Evolutionary conservation across 2,113 vertebrate species (phyloP).

Genomic region (Columba livia): DNA sequence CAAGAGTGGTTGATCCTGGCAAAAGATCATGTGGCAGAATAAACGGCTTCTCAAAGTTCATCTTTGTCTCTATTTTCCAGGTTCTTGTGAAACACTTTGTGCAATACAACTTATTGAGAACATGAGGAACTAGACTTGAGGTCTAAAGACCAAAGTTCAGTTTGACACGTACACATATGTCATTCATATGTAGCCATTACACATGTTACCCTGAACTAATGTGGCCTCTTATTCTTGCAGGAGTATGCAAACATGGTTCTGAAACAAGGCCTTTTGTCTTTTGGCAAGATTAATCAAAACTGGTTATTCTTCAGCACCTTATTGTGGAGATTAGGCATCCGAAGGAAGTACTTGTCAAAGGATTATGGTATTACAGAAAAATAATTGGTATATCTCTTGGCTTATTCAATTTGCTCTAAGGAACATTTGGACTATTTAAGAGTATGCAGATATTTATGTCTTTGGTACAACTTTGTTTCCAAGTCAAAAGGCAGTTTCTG

Average conservation of each 20-base stretch:
- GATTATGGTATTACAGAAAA: slow-evolving; percentile 58
- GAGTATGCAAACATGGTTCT: background rate
- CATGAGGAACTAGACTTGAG: background rate
- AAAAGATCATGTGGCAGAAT: fast-evolving
- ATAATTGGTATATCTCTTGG: slow-evolving; percentile 39
- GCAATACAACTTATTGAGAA: background rate
- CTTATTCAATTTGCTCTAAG: slow-evolving; percentile 45
- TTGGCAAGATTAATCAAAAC: slow-evolving; percentile 16
- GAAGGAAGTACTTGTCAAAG: slow-evolving; percentile 40
- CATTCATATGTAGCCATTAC: background rate
- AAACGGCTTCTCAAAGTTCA: background rate
- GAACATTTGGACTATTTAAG: slow-evolving; percentile 29
- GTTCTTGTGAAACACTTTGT: background rate
- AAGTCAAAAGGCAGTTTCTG: background rate
- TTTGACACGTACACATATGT: fast-evolving
- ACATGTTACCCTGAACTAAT: background rate
- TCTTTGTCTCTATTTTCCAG: background rate
- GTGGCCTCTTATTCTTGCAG: background rate
- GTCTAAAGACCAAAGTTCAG: background rate
- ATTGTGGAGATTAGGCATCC: slow-evolving; percentile 42
- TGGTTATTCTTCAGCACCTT: slow-evolving; percentile 4
- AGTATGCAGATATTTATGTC: slow-evolving; percentile 3
- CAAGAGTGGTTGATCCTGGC: background rate
- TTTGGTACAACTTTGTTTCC: slow-evolving; percentile 4
- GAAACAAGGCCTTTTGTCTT: background rate